A percentile compares a stretch with the other conserved stretches of the same genome.
These are phyloP conservation scores for Nyctalus aviator DNA, from an alignment of 2,797 vertebrate genomes.

Conservation along the genomic window DNA sequence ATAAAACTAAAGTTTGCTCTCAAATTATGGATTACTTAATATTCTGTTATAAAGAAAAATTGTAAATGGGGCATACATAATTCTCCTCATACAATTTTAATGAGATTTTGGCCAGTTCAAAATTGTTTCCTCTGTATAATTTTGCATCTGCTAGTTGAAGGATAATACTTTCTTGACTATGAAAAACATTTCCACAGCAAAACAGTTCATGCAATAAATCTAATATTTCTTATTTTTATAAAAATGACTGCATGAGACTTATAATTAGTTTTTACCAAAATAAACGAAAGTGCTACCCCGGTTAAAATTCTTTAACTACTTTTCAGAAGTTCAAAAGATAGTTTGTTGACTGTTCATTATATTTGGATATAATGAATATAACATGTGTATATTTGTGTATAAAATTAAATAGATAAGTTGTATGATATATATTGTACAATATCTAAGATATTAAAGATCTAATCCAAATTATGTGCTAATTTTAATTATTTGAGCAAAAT, in stretches of 20 bases:
- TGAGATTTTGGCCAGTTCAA: slow-evolving; percentile 55
- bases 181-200: slow-evolving; percentile 2
- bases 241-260: not conserved
- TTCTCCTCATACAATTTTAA: slow-evolving; percentile 56
- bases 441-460: not conserved
- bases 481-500: not conserved
- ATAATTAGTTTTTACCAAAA: not conserved
- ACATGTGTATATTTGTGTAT: not conserved
- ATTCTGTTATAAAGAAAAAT: slow-evolving; percentile 66
- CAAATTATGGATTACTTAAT: slow-evolving; percentile 73
- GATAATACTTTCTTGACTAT: slow-evolving; percentile 56
- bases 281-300: slow-evolving; percentile 22
- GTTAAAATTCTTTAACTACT: not conserved
- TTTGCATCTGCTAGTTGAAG: slow-evolving; percentile 57
- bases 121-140: slow-evolving; percentile 63
- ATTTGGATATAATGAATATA: not conserved
- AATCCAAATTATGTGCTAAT: not conserved
- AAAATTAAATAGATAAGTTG: not conserved
- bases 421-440: not conserved
- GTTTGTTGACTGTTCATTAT: not conserved
- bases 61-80: slow-evolving; percentile 52
- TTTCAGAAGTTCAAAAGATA: not conserved
- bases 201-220: slow-evolving; percentile 9
- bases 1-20: slow-evolving; percentile 74
- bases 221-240: not conserved